phyloP scores from a whole-genome alignment of 2,888 invertebrate species.

The Mythimna lalbum region DNA sequence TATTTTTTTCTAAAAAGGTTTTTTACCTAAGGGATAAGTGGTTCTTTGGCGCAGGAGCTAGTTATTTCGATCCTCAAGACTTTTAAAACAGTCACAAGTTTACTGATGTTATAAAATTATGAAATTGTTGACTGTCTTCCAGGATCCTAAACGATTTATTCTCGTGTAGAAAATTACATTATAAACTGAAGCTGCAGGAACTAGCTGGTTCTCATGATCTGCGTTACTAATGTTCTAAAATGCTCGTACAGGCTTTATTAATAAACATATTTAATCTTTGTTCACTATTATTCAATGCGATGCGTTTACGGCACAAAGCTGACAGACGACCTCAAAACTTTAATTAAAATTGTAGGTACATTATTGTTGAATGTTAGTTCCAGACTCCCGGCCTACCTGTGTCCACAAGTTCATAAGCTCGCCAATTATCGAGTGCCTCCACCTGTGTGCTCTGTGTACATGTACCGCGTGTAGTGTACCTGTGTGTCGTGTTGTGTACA shows the following conservation, averaged over 20 bases:
- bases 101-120: too few species aligned
- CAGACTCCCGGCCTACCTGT: background rate
- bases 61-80: background rate
- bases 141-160: too few species aligned
- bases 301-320: background rate
- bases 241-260: too few species aligned
- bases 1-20: too few species aligned
- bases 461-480: slow-evolving; percentile 6
- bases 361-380: background rate
- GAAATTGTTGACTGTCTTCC: too few species aligned
- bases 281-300: background rate
- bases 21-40: too few species aligned
- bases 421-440: slow-evolving; percentile 27
- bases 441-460: slow-evolving; percentile 8
- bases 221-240: too few species aligned
- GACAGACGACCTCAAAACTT: background rate
- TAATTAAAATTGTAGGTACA: background rate
- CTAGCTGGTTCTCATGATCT: too few species aligned
- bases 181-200: too few species aligned
- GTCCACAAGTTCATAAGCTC: slow-evolving; percentile 31
- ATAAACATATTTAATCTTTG: too few species aligned
- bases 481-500: slow-evolving; percentile 4
- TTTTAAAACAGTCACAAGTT: background rate
- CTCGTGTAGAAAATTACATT: too few species aligned
- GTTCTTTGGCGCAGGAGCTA: too few species aligned